These are phyloP conservation scores for Callimico goeldii DNA, from an alignment of 2,797 vertebrate genomes.

Conservation along the genomic window DNA sequence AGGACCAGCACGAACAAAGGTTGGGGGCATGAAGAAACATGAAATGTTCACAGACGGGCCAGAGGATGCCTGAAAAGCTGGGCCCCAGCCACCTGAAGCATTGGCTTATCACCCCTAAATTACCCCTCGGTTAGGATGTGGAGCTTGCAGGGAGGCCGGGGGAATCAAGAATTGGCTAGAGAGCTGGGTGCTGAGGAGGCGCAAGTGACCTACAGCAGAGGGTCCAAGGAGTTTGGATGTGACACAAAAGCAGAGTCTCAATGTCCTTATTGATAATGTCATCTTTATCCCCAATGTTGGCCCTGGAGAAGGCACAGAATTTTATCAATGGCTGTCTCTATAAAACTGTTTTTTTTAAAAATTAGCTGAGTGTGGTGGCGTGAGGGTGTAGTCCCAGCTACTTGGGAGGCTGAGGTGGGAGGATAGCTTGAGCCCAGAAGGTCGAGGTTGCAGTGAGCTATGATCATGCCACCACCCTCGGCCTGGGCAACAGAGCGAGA, in stretches of 20 bases:
- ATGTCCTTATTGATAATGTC: neutral
- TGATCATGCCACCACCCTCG: neutral
- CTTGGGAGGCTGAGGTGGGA: neutral
- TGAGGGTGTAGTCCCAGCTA: neutral
- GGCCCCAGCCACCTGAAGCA: neutral
- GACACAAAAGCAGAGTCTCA: neutral
- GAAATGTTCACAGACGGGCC: neutral
- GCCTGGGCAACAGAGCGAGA: neutral
- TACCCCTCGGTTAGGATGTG: neutral
- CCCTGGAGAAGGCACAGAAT: neutral
- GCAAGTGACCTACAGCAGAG: rapidly evolving
- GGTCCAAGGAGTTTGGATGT: neutral
- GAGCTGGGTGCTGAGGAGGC: neutral
- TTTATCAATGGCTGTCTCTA: neutral
- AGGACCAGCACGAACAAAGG: neutral
- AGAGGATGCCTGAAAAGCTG: neutral
- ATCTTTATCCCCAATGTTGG: neutral
- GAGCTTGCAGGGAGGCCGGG: rapidly evolving
- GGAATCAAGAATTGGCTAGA: neutral
- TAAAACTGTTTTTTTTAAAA: neutral
- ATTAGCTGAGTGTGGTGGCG: neutral
- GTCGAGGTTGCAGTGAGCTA: neutral
- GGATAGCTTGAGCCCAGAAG: neutral
- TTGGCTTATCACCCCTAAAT: neutral
- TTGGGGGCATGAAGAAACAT: neutral